Evolutionary conservation across 2,888 invertebrate genomes (phyloP).

Genomic region (Malthinus flaveolus): DNA sequence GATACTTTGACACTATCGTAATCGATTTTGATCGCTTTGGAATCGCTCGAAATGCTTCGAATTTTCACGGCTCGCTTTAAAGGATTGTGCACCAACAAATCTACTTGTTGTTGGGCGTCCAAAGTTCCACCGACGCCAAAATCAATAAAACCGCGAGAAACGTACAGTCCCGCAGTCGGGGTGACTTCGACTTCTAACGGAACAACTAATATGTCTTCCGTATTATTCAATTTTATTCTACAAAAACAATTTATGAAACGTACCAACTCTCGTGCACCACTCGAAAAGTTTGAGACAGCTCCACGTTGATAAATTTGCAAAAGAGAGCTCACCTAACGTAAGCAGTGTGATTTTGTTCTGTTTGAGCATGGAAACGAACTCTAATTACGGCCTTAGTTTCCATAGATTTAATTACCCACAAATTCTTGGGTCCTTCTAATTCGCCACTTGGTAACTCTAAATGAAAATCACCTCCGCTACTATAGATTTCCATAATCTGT

Average conservation of each 20-base stretch:
- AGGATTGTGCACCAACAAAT: conserved; percentile 68
- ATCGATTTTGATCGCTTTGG: conserved; percentile 68
- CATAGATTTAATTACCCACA: conserved; percentile 92
- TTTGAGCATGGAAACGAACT: conserved; percentile 76
- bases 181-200: conserved; percentile 83
- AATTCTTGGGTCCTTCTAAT: conserved; percentile 74
- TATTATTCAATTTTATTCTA: conserved; percentile 72
- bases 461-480: conserved; percentile 88
- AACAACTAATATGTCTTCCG: conserved; percentile 71
- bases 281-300: too few species aligned
- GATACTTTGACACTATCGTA: conserved; percentile 68
- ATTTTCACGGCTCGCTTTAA: conserved; percentile 69
- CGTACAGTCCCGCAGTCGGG: conserved; percentile 72
- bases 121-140: conserved; percentile 79
- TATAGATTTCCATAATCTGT: conserved; percentile 78
- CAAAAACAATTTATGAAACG: conserved; percentile 13
- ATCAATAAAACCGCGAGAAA: conserved; percentile 76
- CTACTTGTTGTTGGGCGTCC: conserved; percentile 64
- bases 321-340: conserved; percentile 75
- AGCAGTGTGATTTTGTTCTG: conserved; percentile 81
- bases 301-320: too few species aligned
- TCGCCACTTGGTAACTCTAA: conserved; percentile 82
- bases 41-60: conserved; percentile 63
- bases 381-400: conserved; percentile 85
- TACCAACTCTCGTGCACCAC: not conserved